Base-by-base conservation (phyloP, 2,113 vertebrate genomes). In the Stictonetta naevosa region DNA sequence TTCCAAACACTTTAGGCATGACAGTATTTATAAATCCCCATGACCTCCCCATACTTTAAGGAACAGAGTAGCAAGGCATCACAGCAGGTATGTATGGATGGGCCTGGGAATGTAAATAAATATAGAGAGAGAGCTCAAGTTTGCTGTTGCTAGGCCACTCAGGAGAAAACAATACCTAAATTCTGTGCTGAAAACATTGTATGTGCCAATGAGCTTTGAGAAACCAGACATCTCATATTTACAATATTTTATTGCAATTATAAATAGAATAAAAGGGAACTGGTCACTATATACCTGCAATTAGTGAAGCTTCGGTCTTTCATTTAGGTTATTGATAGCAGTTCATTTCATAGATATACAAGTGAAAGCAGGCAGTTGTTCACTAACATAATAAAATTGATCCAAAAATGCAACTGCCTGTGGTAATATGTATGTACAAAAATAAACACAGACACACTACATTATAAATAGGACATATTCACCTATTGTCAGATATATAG, bases 141-240 rank as follows among this genome's bases (percentile, higher is more conserved):
- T 83, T 59, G 50, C 10, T 59, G 25, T 1, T 67, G 17, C 62
- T 4, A 6, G 58, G 38, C 23, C 63, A 22, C 53, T 40, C n/a
- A 40, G 44, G 13, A 66, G 21, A 48, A 88, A 19, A 1, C 0
- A 90, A 86, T 2, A 9, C 53, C 44, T 69, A 7, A 52, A 64
- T 18, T 42, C 25, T 34, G 29, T 0, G 1, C 42, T 33, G 26
- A 55, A 91, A 71, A 78, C 60, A 34, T 10, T 53, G 63, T 11
- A 64, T 59, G 20, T 80, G 9, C 17, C 52, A 42, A 13, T 15
- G 17, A 82, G 11, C 53, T 80, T 80, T 44, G 11, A 48, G n/a
- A 69, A n/a, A 33, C 13, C 2, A 40, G 10, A 36, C 4, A 40
- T 19, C 25, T 40, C 21, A 28, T 53, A 77, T 0, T 22, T 48